Evolutionary conservation across 64 coral and sea anemone species (phyloP), one percentile per base, ranked within the genome.

Genomic region (Pachyseris speciosa): DNA sequence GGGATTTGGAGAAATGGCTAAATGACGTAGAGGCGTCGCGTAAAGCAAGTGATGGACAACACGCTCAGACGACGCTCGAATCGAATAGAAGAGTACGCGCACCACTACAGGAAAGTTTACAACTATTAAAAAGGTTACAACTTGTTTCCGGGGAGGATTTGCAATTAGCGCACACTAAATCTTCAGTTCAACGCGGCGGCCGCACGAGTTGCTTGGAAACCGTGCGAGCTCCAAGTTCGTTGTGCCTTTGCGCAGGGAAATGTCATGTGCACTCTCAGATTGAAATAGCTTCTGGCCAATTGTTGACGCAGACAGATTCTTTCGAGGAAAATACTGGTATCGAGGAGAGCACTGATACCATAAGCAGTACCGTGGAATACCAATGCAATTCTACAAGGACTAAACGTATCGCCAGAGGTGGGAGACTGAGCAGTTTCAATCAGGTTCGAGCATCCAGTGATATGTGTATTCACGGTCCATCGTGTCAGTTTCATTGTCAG

Each of bases 1-100:
- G 60, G 20, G n/a, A 55, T 13, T 47, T 93, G 6, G 47, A 84
- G 15, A 89, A 96, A 25, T 89, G 85, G 94, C 50, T 89, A 11
- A 52, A 32, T 4, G 69, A 93, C 25, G 85, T 85, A 4, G 76
- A 80, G 29, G 50, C 31, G 76, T 80, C 32, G 27, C 49, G 50
- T 8, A 37, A 17, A 58, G 31, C 1, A 39, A 34, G 51, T 2
- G 76, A 58, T 7, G 8, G 11, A 28, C 1, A 13, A 7, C 37
- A 13, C 47, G 8, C 0, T 59, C 20, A 55, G 22, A 20, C 75
- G 0, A 7, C 39, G 67, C 36, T 37, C 7, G 75, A 79, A 2
- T 20, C 49, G 1, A 49, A 79, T 36, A 57, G 76, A 25, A 33
- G 22, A 59, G 59, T 80, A 31, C 30, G 50, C 11, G 76, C 76